Conservation (phyloP, 1,140 invertebrate species). For the Mactra quadrangularis region DNA sequence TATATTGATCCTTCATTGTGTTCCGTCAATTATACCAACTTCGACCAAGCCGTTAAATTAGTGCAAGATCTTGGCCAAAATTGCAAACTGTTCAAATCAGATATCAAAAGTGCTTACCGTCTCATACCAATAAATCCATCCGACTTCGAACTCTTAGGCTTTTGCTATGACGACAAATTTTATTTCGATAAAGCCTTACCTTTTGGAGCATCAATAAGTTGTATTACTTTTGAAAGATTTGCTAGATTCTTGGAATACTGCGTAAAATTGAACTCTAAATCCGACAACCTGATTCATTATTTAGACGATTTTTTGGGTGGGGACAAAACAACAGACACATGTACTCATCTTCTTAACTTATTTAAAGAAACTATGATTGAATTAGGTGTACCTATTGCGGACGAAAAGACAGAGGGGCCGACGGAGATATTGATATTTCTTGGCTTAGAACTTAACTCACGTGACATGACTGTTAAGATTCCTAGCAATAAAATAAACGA, state of each 20-base stretch:
- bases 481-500: no score
- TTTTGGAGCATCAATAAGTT: no score
- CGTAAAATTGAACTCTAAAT: neutral
- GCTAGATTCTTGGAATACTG: no score
- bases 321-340: no score
- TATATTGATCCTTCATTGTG: conserved; percentile 36
- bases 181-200: no score
- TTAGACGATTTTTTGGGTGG: conserved; percentile 48
- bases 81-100: conserved; percentile 43
- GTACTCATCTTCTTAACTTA: neutral
- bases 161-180: neutral
- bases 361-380: conserved; percentile 5
- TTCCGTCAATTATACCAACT: conserved; percentile 49
- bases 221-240: conserved; percentile 5
- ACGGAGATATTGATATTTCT: conserved; percentile 15
- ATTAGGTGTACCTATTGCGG: conserved; percentile 22
- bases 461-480: no score
- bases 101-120: no score
- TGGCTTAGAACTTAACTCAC: conserved; percentile 20
- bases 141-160: conserved; percentile 43
- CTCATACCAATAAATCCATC: conserved; percentile 23
- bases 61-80: conserved; percentile 19
- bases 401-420: conserved; percentile 44
- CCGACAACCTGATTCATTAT: conserved; percentile 24
- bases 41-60: conserved; percentile 33